Conservation (phyloP, 2,797 vertebrate species). For the Rhinoraja longicauda region DNA sequence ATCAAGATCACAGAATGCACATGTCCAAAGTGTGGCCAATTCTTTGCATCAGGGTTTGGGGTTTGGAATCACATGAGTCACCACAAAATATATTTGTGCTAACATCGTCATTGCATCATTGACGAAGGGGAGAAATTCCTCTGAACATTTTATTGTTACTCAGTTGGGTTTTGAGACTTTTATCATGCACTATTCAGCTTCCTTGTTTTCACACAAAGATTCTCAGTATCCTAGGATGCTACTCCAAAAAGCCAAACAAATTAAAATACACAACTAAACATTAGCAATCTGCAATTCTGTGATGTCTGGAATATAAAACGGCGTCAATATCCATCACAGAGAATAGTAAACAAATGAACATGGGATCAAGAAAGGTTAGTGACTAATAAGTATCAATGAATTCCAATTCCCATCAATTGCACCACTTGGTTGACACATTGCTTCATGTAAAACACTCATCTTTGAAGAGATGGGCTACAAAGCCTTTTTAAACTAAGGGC, state of each 20-base stretch:
- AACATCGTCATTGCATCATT: too few species aligned
- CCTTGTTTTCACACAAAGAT: neutral
- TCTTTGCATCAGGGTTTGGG: too few species aligned
- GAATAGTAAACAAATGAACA: neutral
- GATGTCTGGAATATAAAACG: neutral
- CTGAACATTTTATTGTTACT: neutral
- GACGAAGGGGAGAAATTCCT: neutral
- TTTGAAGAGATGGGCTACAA: neutral
- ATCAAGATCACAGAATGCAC: too few species aligned
- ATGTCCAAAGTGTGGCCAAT: too few species aligned
- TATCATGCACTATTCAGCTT: neutral
- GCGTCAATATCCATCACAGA: neutral
- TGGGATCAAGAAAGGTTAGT: neutral
- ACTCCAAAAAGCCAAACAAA: neutral
- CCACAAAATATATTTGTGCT: too few species aligned
- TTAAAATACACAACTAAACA: neutral
- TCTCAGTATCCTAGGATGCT: neutral
- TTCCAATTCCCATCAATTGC: too few species aligned
- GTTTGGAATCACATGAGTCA: too few species aligned
- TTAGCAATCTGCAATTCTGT: neutral
- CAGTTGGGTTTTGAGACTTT: neutral
- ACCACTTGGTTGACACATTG: too few species aligned
- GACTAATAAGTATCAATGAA: neutral
- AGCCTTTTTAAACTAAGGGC: neutral
- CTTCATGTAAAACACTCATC: too few species aligned